A percentile compares a stretch with the other conserved stretches of the same genome.
These are phyloP conservation scores for Troides oblongomaculatus DNA, from an alignment of 2,888 invertebrate genomes.

Conservation along the genomic window DNA sequence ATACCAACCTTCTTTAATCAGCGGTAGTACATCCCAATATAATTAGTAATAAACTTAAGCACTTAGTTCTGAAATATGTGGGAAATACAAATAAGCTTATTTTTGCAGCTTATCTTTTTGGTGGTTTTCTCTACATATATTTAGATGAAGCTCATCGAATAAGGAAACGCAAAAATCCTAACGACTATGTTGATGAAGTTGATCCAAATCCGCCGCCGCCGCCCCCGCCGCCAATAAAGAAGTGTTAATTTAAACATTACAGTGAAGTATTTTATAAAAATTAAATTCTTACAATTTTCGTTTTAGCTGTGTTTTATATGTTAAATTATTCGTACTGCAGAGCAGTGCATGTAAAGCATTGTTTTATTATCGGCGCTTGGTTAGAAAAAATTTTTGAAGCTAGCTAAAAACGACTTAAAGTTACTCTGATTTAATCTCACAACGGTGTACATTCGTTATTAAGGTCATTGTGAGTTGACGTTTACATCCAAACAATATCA, in stretches of 20 bases:
- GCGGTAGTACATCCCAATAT: too few species aligned
- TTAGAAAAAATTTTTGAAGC: too few species aligned
- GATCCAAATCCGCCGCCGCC: slow-evolving; percentile 46
- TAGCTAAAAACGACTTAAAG: too few species aligned
- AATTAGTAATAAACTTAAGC: too few species aligned
- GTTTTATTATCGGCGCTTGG: too few species aligned
- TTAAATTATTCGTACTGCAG: not conserved
- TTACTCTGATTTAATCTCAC: not conserved
- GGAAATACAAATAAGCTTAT: not conserved
- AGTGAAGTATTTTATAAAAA: not conserved
- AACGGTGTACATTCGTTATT: not conserved
- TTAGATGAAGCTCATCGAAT: slow-evolving; percentile 68
- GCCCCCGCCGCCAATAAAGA: not conserved
- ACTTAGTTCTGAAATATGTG: too few species aligned
- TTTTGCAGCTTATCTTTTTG: slow-evolving; percentile 5
- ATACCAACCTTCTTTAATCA: too few species aligned
- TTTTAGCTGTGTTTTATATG: not conserved
- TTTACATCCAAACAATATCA: too few species aligned
- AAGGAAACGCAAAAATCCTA: slow-evolving; percentile 81
- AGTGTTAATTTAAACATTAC: slow-evolving; percentile 7
- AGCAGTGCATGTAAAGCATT: too few species aligned
- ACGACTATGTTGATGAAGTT: slow-evolving; percentile 80
- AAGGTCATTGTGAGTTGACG: not conserved
- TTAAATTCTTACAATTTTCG: not conserved
- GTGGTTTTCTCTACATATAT: slow-evolving; percentile 22